Conservation (phyloP, 2,113 vertebrate species). For the Rana temporaria region DNA sequence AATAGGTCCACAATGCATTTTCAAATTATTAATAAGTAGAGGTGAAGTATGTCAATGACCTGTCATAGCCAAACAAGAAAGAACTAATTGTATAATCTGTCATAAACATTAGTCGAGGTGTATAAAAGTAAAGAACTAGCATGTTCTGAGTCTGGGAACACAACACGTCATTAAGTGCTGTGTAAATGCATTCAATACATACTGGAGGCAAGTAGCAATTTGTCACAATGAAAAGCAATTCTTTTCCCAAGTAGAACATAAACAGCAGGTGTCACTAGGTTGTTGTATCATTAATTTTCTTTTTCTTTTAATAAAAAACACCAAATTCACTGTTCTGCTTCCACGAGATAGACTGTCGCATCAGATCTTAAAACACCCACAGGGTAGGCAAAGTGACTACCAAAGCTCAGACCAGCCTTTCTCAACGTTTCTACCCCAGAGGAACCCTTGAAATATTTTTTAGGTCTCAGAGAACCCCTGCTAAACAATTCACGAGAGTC, state of each 20-base stretch:
- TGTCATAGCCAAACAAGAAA: slow-evolving; percentile 8
- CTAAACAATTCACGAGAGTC: no score
- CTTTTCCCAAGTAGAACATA: not conserved
- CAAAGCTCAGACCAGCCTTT: no score
- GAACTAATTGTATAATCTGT: slow-evolving; percentile 9
- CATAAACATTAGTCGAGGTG: slow-evolving; percentile 5
- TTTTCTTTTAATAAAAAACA: no score
- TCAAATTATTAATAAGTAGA: not conserved
- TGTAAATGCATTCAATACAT: slow-evolving; percentile 12
- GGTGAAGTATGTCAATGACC: slow-evolving; percentile 7
- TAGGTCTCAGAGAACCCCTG: no score
- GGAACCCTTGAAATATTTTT: no score
- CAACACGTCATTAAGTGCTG: slow-evolving; percentile 31
- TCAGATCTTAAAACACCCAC: no score
- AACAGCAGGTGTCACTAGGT: not conserved
- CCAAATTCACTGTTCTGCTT: no score
- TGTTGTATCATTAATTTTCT: no score
- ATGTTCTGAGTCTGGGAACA: slow-evolving; percentile 9
- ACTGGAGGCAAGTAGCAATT: not conserved
- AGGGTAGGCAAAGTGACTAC: no score
- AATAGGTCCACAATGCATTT: not conserved
- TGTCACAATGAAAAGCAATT: not conserved
- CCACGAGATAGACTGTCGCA: no score
- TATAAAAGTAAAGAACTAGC: slow-evolving; percentile 11
- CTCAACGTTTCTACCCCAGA: no score